phyloP scores from a whole-genome alignment of 2,888 invertebrate genomes.

The Tetrapedia diversipes region DNA sequence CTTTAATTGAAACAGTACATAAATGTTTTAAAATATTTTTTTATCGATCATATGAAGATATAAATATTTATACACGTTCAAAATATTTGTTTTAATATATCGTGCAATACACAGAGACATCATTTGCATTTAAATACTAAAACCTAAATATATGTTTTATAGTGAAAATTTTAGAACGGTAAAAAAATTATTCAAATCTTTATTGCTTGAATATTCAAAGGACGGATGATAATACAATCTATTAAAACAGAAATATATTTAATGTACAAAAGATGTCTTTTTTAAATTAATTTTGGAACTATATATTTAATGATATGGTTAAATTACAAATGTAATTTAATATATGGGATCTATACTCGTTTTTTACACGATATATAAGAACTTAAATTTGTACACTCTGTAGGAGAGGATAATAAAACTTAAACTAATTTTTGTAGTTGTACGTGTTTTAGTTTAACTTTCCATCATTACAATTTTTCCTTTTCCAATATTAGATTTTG shows the following conservation, averaged over 20 bases:
- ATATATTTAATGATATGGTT: conserved; percentile 20
- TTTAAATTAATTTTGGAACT: conserved; percentile 30
- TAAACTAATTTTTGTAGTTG: conserved; percentile 56
- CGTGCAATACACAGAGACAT: not conserved
- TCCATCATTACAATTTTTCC: not conserved
- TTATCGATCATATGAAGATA: not conserved
- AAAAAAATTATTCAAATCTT: conserved; percentile 2
- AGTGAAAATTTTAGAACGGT: conserved; percentile 7
- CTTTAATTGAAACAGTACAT: conserved; percentile 17
- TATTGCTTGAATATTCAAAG: conserved; percentile 5
- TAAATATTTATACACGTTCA: conserved; percentile 10
- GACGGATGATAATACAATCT: conserved; percentile 10
- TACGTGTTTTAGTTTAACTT: conserved; percentile 8
- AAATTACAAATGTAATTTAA: conserved; percentile 38
- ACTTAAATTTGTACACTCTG: conserved; percentile 42
- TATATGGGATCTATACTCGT: conserved; percentile 25
- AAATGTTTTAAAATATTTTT: not conserved
- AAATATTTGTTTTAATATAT: conserved; percentile 8
- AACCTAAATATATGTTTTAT: conserved; percentile 36
- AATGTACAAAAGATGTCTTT: conserved; percentile 31
- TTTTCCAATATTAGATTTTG: not conserved
- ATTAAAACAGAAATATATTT: conserved; percentile 7
- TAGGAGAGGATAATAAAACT: conserved; percentile 54
- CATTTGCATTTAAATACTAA: conserved; percentile 49
- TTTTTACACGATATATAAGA: conserved; percentile 46